phyloP scores from a whole-genome alignment of 2,888 invertebrate species.

The Poecilus cupreus region DNA sequence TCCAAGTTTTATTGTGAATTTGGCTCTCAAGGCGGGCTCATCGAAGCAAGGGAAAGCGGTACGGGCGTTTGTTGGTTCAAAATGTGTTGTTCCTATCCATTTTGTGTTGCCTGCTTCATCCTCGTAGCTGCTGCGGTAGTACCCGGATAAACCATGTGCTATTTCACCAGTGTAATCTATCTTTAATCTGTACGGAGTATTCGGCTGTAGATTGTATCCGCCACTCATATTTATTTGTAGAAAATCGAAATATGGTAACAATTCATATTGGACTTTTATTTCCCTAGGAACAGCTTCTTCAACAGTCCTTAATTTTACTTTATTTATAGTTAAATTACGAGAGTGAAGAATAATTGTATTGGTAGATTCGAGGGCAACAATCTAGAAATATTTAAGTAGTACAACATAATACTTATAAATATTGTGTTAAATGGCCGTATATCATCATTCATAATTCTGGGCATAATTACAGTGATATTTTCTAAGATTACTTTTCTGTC shows the following conservation, averaged over 20 bases:
- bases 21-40: conserved; percentile 88
- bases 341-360: too few relatives aligned
- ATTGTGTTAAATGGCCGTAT: not conserved
- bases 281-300: conserved; percentile 73
- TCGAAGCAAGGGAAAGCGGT: conserved; percentile 92
- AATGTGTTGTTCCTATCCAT: conserved; percentile 86
- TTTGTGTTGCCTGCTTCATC: conserved; percentile 84
- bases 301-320: conserved; percentile 80
- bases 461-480: too few relatives aligned
- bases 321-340: conserved; percentile 74
- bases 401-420: too few relatives aligned
- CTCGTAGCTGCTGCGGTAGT: conserved; percentile 83
- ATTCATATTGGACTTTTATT: too few relatives aligned
- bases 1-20: conserved; percentile 80
- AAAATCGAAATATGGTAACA: too few relatives aligned
- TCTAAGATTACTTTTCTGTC: too few relatives aligned
- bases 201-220: too few relatives aligned
- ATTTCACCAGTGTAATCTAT: too few relatives aligned
- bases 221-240: too few relatives aligned
- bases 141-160: too few relatives aligned
- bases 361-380: too few relatives aligned
- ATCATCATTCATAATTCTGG: not conserved
- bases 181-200: too few relatives aligned
- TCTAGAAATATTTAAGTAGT: conserved; percentile 72
- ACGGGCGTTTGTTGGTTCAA: conserved; percentile 86